phyloP scores from a whole-genome alignment of 2,888 invertebrate genomes.

The Dromius quadrimaculatus region DNA sequence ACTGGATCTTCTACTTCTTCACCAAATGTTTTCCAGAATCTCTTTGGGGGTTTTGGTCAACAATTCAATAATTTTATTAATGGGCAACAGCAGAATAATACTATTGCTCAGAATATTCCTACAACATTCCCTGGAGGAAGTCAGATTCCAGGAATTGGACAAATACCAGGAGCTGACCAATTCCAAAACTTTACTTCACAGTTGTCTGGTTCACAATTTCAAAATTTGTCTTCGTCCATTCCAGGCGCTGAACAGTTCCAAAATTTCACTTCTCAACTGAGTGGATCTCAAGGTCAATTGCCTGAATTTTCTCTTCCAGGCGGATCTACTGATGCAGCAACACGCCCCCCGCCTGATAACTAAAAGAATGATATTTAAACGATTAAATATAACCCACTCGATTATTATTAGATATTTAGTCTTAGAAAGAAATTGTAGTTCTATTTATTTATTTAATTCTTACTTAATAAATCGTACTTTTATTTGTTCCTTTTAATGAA shows the following conservation, averaged over 20 bases:
- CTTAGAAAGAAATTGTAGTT: conserved; percentile 7
- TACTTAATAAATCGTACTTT: not conserved
- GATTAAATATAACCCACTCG: conserved; percentile 20
- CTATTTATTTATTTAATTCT: conserved; percentile 34
- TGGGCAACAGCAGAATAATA: conserved; percentile 11
- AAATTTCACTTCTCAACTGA: conserved; percentile 1
- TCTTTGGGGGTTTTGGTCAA: conserved; percentile 8
- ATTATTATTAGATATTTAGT: conserved; percentile 25
- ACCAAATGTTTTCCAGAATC: conserved; percentile 2
- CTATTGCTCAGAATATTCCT: not conserved
- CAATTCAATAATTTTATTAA: conserved; percentile 34
- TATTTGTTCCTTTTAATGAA: not conserved
- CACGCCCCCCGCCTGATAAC: not conserved
- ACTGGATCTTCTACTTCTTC: not conserved
- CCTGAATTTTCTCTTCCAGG: conserved; percentile 14
- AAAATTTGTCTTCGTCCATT: not conserved
- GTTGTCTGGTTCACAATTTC: not conserved
- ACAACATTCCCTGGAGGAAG: not conserved
- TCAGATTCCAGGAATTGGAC: conserved; percentile 10
- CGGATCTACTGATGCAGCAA: not conserved
- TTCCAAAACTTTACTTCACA: not conserved
- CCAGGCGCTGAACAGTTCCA: conserved; percentile 27
- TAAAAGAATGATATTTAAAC: not conserved
- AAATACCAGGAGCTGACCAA: conserved; percentile 2
- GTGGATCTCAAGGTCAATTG: not conserved